These are phyloP conservation scores for Mechanitis messenoides DNA, from an alignment of 2,888 invertebrate genomes.

Conservation along the genomic window DNA sequence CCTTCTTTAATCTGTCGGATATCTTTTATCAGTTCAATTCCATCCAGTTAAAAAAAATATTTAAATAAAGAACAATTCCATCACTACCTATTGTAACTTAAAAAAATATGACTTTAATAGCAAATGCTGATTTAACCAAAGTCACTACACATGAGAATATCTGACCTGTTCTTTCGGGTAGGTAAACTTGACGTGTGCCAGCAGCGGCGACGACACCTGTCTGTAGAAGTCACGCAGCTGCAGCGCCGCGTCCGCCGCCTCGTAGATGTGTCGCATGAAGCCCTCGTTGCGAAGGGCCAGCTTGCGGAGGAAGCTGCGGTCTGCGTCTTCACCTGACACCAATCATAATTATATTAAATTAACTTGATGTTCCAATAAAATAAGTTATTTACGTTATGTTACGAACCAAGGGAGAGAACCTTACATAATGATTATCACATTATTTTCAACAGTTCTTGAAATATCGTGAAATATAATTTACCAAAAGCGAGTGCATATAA, in stretches of 20 bases:
- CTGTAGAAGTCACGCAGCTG: slow-evolving; percentile 82
- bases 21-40: not conserved
- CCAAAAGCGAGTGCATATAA: slow-evolving; percentile 84
- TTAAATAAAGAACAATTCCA: no score
- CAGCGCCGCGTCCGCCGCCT: slow-evolving; percentile 80
- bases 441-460: not conserved
- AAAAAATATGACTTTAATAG: no score
- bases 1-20: slow-evolving; percentile 58
- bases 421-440: no score
- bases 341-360: not conserved
- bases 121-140: no score
- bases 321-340: slow-evolving; percentile 77
- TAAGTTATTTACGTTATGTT: no score
- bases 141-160: not conserved
- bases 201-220: slow-evolving; percentile 81
- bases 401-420: no score
- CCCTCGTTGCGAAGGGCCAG: slow-evolving; percentile 80
- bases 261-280: slow-evolving; percentile 83
- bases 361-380: not conserved
- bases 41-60: not conserved
- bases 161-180: slow-evolving; percentile 75
- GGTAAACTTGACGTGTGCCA: slow-evolving; percentile 79
- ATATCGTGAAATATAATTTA: slow-evolving; percentile 34
- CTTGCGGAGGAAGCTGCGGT: slow-evolving; percentile 80
- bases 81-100: no score